Evolutionary conservation across 2,113 vertebrate species (phyloP).

Genomic region (Mesoclemmys tuberculata): DNA sequence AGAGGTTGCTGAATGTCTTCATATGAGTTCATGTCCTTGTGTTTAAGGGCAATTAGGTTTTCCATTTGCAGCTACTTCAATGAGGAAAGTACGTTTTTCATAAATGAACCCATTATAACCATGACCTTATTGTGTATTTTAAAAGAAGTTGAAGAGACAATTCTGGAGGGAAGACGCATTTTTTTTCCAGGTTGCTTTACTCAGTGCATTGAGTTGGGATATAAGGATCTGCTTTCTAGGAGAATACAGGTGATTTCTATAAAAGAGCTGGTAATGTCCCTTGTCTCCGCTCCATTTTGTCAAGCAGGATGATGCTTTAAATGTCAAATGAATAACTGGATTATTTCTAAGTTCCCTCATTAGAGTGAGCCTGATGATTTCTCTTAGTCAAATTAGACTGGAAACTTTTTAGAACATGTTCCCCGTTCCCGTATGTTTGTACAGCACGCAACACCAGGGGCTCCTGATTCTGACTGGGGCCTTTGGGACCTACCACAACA

Average conservation of each 20-base stretch:
- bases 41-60: not conserved
- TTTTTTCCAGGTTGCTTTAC: not conserved
- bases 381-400: not conserved
- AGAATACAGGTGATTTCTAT: not conserved
- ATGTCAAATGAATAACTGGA: slow-evolving; percentile 9
- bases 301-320: slow-evolving; percentile 20
- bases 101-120: not conserved
- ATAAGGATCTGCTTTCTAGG: not conserved
- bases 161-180: not conserved
- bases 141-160: not conserved
- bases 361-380: not conserved
- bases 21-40: not conserved
- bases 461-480: not conserved
- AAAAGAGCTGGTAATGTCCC: not conserved
- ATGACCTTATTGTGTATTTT: not conserved
- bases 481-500: not conserved
- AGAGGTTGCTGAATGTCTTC: not conserved
- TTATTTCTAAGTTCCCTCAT: not conserved
- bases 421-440: not conserved
- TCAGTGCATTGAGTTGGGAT: not conserved
- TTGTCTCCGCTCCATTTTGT: slow-evolving; percentile 5
- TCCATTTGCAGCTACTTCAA: not conserved
- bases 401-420: not conserved
- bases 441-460: not conserved
- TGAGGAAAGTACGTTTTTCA: not conserved